Conservation (phyloP, 2,888 invertebrate species). For the Eulithis prunata region DNA sequence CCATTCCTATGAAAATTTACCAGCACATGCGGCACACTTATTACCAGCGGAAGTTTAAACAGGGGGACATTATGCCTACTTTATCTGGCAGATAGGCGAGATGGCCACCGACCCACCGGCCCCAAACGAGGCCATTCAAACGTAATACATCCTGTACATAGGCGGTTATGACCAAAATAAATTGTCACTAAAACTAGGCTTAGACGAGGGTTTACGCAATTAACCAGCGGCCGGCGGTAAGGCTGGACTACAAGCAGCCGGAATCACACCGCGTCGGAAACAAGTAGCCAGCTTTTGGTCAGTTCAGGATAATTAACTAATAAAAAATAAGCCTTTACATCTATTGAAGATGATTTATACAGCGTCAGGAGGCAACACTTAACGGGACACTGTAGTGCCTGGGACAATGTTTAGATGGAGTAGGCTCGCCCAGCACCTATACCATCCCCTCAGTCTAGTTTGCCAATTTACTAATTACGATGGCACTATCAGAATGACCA, state of each 20-base stretch:
- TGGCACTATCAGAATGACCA: too few relatives aligned
- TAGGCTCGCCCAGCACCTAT: too few relatives aligned
- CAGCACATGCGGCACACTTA: conserved; percentile 8
- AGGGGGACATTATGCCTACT: conserved; percentile 20
- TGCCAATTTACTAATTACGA: too few relatives aligned
- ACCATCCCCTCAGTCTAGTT: too few relatives aligned
- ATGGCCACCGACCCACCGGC: conserved; percentile 16
- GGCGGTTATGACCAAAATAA: conserved; percentile 69
- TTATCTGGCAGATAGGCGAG: conserved; percentile 27
- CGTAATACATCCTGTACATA: conserved; percentile 58
- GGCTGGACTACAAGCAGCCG: conserved; percentile 24
- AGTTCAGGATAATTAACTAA: too few relatives aligned
- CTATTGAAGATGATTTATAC: too few relatives aligned
- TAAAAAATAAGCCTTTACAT: too few relatives aligned
- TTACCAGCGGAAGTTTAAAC: conserved; percentile 24
- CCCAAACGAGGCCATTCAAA: conserved; percentile 36
- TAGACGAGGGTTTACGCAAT: conserved; percentile 81
- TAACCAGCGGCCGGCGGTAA: conserved; percentile 62
- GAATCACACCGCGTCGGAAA: neutral
- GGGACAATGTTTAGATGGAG: too few relatives aligned
- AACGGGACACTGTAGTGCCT: too few relatives aligned
- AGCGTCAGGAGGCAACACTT: too few relatives aligned
- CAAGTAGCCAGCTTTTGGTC: too few relatives aligned
- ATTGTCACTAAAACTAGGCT: conserved; percentile 78
- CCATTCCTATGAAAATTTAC: neutral